Conservation (phyloP, 2,888 invertebrate species). For the Meloe dianella region DNA sequence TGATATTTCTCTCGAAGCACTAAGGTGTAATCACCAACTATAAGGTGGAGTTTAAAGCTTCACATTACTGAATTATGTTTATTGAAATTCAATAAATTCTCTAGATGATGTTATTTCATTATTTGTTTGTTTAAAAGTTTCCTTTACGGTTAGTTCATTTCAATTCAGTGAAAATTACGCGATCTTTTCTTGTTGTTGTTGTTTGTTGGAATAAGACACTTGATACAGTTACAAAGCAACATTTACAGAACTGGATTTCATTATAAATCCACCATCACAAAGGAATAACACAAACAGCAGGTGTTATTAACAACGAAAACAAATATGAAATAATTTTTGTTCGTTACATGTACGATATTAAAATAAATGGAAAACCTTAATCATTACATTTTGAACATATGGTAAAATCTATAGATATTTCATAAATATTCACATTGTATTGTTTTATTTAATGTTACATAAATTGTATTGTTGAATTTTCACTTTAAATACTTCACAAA, state of each 20-base stretch:
- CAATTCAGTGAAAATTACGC: not conserved
- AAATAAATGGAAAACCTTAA: too few relatives aligned
- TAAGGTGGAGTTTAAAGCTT: not conserved
- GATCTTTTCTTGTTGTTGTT: not conserved
- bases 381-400: too few relatives aligned
- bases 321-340: too few relatives aligned
- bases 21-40: not conserved
- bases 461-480: not conserved
- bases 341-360: too few relatives aligned
- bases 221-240: not conserved
- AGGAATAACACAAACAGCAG: not conserved
- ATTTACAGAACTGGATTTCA: not conserved
- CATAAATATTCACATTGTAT: too few relatives aligned
- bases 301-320: not conserved
- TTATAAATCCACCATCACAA: not conserved
- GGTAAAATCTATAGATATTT: too few relatives aligned
- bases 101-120: not conserved
- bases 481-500: not conserved
- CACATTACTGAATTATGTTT: not conserved
- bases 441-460: not conserved
- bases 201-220: not conserved
- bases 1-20: not conserved
- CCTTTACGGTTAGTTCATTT: not conserved
- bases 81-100: not conserved
- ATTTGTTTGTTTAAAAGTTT: not conserved